A percentile compares a stretch with the other conserved stretches of the same genome.
phyloP scores from a whole-genome alignment of 2,797 vertebrate genomes.

The Psittacula derbiana region DNA sequence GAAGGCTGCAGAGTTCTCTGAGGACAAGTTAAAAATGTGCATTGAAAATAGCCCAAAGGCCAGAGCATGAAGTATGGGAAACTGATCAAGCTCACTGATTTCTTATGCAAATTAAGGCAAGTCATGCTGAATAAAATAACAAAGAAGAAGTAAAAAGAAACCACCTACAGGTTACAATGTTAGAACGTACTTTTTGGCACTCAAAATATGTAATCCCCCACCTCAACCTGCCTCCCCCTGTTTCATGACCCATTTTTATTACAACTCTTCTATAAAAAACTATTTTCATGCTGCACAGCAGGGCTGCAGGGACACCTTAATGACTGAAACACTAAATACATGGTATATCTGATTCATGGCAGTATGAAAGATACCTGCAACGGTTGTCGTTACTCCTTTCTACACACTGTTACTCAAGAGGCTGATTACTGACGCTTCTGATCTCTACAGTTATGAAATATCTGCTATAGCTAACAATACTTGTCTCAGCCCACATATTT shows the following conservation, averaged over 20 bases:
- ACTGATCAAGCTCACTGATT: neutral
- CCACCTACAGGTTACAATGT: neutral
- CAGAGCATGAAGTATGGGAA: fast-evolving
- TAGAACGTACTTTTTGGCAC: fast-evolving
- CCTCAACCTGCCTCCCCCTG: fast-evolving
- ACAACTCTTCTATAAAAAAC: neutral
- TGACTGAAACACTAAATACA: neutral
- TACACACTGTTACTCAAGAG: neutral
- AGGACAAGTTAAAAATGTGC: neutral
- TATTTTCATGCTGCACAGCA: neutral
- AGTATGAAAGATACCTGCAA: neutral
- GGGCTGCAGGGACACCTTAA: neutral
- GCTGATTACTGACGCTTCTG: neutral
- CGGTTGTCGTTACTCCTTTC: neutral
- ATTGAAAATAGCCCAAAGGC: neutral
- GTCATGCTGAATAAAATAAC: neutral
- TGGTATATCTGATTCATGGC: neutral
- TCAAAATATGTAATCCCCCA: neutral
- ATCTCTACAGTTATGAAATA: neutral
- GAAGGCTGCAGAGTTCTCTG: neutral
- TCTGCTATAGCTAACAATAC: neutral
- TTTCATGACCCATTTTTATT: neutral
- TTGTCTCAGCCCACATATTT: neutral
- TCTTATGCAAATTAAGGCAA: neutral
- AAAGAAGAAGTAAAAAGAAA: neutral